Percentiles rank a stretch among this genome's conserved stretches.
Conservation (phyloP, 2,797 vertebrate genomes). For the Gypaetus barbatus region DNA sequence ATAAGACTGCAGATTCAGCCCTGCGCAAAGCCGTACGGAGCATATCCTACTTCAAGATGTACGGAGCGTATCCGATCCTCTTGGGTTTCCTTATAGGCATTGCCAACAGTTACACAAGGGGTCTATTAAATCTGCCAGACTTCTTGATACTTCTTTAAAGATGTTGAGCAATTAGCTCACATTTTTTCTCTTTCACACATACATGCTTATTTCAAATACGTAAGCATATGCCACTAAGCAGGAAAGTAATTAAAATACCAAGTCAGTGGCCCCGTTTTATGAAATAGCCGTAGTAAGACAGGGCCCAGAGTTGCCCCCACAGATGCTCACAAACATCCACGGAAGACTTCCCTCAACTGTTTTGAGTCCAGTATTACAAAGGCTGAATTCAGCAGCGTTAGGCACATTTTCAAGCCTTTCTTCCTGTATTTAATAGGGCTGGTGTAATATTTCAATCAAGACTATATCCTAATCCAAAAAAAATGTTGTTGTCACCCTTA, state of each 20-base stretch:
- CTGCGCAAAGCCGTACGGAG: background rate
- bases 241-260: background rate
- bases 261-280: background rate
- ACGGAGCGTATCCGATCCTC: background rate
- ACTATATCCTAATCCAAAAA: background rate
- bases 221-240: background rate
- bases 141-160: background rate
- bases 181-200: background rate
- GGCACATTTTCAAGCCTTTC: background rate
- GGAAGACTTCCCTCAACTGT: background rate
- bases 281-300: background rate
- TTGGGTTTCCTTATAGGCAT: background rate
- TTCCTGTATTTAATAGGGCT: background rate
- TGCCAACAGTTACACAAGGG: background rate
- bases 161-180: background rate
- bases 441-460: background rate
- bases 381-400: background rate
- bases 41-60: background rate
- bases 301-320: background rate
- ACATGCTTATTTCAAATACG: background rate
- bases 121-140: background rate
- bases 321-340: background rate
- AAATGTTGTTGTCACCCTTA: background rate
- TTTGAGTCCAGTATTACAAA: background rate
- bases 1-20: background rate